Conservation (phyloP, 2,797 vertebrate genomes). For the Eidolon dupreanum region DNA sequence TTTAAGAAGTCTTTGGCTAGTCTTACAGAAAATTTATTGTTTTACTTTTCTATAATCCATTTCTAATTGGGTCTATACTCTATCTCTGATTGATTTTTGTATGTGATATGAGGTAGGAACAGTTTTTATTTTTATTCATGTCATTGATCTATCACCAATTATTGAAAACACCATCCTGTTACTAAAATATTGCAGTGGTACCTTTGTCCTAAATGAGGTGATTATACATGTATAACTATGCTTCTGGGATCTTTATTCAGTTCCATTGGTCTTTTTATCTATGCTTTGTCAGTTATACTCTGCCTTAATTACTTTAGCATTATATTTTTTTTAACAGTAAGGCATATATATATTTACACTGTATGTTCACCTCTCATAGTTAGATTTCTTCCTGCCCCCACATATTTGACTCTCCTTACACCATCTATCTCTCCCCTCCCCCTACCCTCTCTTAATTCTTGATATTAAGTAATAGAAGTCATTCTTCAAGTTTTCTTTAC, state of each 20-base stretch:
- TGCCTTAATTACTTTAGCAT: not conserved
- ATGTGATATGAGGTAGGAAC: not conserved
- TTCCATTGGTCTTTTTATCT: not conserved
- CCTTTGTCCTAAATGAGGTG: not conserved
- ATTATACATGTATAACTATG: not conserved
- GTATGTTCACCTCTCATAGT: too few relatives aligned
- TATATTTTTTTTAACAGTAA: not conserved
- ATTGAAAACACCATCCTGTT: not conserved
- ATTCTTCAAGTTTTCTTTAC: not conserved
- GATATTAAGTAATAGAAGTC: not conserved
- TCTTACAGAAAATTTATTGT: not conserved
- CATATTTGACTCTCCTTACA: too few relatives aligned
- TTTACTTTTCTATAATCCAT: not conserved
- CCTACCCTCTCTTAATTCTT: not conserved
- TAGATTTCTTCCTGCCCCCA: too few relatives aligned
- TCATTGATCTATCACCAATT: not conserved
- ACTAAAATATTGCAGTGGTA: not conserved
- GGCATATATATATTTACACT: too few relatives aligned
- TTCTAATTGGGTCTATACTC: not conserved
- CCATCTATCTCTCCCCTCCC: too few relatives aligned
- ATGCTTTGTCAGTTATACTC: not conserved
- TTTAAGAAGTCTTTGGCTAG: not conserved
- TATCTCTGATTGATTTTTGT: not conserved
- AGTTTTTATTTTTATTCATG: conserved; percentile 1
- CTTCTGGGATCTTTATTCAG: not conserved